Evolutionary conservation across 2,797 vertebrate genomes (phyloP).

Genomic region (Enteromius fasciolatus): DNA sequence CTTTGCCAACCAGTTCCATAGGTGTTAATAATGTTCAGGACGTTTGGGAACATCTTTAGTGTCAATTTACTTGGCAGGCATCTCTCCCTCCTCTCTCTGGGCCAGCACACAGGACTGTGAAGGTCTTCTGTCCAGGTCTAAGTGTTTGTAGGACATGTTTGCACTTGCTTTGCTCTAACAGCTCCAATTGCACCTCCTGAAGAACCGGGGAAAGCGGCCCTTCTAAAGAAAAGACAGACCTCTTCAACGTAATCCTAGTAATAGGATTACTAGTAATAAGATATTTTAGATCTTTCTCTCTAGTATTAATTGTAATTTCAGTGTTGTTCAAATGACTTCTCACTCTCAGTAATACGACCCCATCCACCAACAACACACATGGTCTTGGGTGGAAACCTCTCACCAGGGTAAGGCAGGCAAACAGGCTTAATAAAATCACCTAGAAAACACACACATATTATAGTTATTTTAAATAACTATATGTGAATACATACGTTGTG

Average conservation of each 20-base stretch:
- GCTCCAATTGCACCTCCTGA: slow-evolving; percentile 80
- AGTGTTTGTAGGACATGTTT: slow-evolving; percentile 73
- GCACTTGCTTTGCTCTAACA: slow-evolving; percentile 79
- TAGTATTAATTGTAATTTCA: not conserved
- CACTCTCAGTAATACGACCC: slow-evolving; percentile 84
- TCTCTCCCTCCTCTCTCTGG: slow-evolving; percentile 85
- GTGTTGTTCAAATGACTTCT: slow-evolving; percentile 54
- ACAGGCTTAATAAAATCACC: slow-evolving; percentile 78
- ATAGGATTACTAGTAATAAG: not conserved
- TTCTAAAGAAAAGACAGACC: slow-evolving; percentile 64
- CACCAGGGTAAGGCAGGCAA: slow-evolving; percentile 83
- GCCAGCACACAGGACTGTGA: slow-evolving; percentile 85
- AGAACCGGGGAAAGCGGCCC: slow-evolving; percentile 76
- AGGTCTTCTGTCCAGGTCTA: slow-evolving; percentile 65
- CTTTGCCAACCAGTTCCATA: not conserved
- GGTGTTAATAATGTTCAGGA: not conserved
- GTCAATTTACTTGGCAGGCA: slow-evolving; percentile 82
- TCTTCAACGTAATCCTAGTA: not conserved
- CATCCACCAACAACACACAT: slow-evolving; percentile 84
- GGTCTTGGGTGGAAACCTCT: slow-evolving; percentile 74
- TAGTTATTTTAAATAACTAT: not conserved
- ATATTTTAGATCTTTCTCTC: not conserved
- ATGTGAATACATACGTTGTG: not conserved
- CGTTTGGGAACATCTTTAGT: not conserved
- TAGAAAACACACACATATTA: slow-evolving; percentile 53